Evolutionary conservation across 2,888 invertebrate species (phyloP), one percentile per base, ranked within the genome.

Genomic region (Lamellibrachia columna): DNA sequence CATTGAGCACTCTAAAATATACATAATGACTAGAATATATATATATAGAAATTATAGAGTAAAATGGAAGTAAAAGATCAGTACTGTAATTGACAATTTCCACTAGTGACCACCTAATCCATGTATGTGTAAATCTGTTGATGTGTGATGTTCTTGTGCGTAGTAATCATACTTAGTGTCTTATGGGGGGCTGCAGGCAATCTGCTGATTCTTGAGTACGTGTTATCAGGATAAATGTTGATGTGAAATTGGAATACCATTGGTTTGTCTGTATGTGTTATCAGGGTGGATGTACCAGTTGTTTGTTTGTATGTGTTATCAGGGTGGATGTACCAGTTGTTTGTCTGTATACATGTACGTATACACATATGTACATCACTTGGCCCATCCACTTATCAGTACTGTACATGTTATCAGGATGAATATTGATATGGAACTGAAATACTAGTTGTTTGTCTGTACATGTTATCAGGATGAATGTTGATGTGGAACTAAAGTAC

Each of bases 401-500:
- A 40, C 40, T 9, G 55, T 55, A 22, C 22, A n/a, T 75, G 75
- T 75, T 75, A 75, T 75, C 75, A 75, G 75, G 22, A 75, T 75
- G 75, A 75, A 75, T 75, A n/a, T 22, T 75, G 75, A 75, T 22
- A n/a, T 22, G 22, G n/a, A 75, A 75, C 75, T 75, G 75, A 6
- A 75, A 75, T 75, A 22, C 75, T n/a, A 75, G 75, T 4, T 75
- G 15, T 75, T 22, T 11, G n/a, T 6, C 6, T 75, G 22, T 75
- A 75, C 22, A n/a, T 75, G 75, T 75, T 75, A 75, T 75, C 75
- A 75, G 75, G 22, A 75, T 75, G 75, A 75, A 75, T 75, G 75
- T 22, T 75, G 75, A 75, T 22, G 75, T 22, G 75, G n/a, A 75
- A 75, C 75, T 75, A n/a, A 6, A 75, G n/a, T 75, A 22, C n/a